phyloP scores from a whole-genome alignment of 2,888 invertebrate species.

The Meiosimyza decipiens region DNA sequence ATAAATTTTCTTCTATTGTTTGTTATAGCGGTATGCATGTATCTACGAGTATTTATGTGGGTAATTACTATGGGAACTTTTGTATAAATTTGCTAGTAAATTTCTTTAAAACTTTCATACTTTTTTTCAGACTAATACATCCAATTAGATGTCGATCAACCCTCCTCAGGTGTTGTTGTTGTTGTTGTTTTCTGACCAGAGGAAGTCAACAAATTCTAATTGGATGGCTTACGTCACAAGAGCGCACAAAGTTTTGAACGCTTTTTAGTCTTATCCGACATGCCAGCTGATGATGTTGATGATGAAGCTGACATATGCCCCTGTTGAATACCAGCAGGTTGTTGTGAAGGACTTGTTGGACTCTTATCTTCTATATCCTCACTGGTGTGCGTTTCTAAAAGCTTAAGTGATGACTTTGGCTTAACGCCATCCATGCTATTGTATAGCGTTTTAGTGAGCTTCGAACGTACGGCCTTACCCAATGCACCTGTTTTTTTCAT shows the following conservation, averaged over 20 bases:
- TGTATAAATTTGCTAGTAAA: not conserved
- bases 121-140: conserved; percentile 17
- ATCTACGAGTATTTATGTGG: too few species aligned
- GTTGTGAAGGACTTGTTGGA: conserved; percentile 63
- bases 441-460: conserved; percentile 70
- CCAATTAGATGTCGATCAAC: conserved; percentile 62
- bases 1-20: too few species aligned
- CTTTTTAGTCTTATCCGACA: conserved; percentile 63
- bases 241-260: conserved; percentile 67
- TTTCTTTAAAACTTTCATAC: not conserved
- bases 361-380: conserved; percentile 65
- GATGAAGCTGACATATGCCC: conserved; percentile 62
- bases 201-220: conserved; percentile 63
- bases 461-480: conserved; percentile 70
- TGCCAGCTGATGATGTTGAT: conserved; percentile 51
- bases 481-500: conserved; percentile 69
- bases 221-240: conserved; percentile 67
- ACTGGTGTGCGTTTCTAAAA: conserved; percentile 60
- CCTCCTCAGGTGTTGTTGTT: conserved; percentile 56
- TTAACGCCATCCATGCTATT: conserved; percentile 66
- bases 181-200: conserved; percentile 50
- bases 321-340: conserved; percentile 46
- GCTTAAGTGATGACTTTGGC: conserved; percentile 62
- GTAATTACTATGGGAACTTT: too few species aligned
- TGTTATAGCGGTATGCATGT: too few species aligned